These are phyloP conservation scores for Bucorvus abyssinicus DNA, from an alignment of 2,797 vertebrate genomes.

Conservation along the genomic window DNA sequence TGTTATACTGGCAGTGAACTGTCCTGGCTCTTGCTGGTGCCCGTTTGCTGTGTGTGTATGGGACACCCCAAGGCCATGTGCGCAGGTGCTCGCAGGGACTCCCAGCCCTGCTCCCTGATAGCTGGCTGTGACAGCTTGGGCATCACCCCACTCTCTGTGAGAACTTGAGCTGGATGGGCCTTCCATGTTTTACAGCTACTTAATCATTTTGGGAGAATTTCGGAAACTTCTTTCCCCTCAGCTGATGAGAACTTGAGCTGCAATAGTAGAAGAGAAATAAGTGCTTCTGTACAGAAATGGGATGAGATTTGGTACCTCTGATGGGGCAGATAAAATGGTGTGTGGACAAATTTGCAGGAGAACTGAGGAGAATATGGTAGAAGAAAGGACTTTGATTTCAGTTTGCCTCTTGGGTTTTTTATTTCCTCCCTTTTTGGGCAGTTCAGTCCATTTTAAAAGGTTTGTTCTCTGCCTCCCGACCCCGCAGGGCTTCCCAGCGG, in stretches of 20 bases:
- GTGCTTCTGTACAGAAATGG: neutral
- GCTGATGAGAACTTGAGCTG: neutral
- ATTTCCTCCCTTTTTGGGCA: neutral
- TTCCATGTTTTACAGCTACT: neutral
- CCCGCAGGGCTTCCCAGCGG: neutral
- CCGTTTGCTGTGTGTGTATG: neutral
- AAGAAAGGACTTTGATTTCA: neutral
- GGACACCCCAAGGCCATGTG: accelerated
- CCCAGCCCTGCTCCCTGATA: accelerated
- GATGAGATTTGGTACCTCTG: neutral
- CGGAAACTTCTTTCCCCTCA: neutral
- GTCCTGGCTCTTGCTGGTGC: neutral
- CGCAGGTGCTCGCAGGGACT: neutral
- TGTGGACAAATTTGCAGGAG: neutral
- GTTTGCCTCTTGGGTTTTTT: neutral
- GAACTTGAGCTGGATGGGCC: neutral
- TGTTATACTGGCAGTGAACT: neutral
- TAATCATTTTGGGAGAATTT: neutral
- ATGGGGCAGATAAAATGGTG: neutral
- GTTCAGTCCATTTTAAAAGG: neutral
- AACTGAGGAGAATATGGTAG: neutral
- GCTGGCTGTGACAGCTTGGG: no score
- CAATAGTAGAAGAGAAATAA: neutral
- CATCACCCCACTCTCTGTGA: accelerated
- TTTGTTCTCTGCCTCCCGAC: neutral